Evolutionary conservation across 2,797 vertebrate species (phyloP).

Genomic region (Gastrophryne carolinensis): DNA sequence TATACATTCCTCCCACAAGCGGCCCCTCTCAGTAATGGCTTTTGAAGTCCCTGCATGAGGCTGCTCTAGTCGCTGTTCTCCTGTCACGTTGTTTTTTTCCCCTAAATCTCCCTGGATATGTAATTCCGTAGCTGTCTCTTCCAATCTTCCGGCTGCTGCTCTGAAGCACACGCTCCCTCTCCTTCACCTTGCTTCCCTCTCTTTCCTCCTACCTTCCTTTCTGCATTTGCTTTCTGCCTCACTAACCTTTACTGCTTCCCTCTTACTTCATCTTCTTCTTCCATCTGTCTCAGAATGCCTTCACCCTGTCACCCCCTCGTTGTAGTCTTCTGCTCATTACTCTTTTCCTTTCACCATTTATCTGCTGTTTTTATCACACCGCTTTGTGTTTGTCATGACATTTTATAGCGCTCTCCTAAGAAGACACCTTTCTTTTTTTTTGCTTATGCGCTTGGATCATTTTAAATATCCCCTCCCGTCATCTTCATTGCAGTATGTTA

Average conservation of each 20-base stretch:
- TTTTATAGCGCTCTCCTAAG: slow-evolving; percentile 6
- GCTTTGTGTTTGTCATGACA: background rate
- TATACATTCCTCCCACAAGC: background rate
- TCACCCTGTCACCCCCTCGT: background rate
- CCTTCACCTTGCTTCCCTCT: slow-evolving; percentile 7
- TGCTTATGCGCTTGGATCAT: background rate
- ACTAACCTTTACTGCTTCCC: slow-evolving; percentile 12
- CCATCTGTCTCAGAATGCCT: background rate
- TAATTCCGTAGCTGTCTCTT: slow-evolving; percentile 53
- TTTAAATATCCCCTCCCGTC: too few relatives aligned
- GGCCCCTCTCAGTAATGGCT: slow-evolving; percentile 37
- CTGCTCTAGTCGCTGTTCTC: slow-evolving; percentile 47
- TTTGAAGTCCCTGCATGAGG: slow-evolving; percentile 45
- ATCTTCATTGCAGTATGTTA: too few relatives aligned
- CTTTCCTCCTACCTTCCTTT: slow-evolving; percentile 16
- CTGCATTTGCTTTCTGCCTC: background rate
- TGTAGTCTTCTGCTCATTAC: slow-evolving; percentile 25
- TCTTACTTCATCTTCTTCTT: slow-evolving; percentile 17
- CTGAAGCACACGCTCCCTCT: slow-evolving; percentile 28
- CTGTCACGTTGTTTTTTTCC: slow-evolving; percentile 52
- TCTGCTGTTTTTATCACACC: slow-evolving; percentile 11
- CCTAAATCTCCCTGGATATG: slow-evolving; percentile 50
- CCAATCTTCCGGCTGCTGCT: slow-evolving; percentile 48
- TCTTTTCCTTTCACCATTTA: background rate
- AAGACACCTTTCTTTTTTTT: background rate